Percentiles rank a stretch among this genome's conserved stretches.
Conservation (phyloP, 2,888 invertebrate genomes). For the Scelioninae gen. 1 region DNA sequence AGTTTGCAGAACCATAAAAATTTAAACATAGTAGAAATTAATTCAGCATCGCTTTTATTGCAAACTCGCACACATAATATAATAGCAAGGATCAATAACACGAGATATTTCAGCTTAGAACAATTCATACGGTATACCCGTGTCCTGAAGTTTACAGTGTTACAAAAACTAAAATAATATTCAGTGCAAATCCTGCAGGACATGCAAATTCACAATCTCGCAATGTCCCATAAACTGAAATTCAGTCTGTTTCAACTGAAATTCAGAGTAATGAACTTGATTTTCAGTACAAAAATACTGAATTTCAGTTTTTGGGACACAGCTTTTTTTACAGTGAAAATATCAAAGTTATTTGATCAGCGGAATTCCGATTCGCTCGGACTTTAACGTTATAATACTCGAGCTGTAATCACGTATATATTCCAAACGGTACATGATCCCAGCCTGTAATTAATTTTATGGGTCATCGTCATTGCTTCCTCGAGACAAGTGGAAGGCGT, state of each 20-base stretch:
- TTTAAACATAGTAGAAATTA: background rate
- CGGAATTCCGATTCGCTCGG: background rate
- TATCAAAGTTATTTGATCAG: conserved; percentile 2
- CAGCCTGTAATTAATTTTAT: conserved; percentile 23
- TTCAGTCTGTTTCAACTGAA: too few species aligned
- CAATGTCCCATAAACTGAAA: too few species aligned
- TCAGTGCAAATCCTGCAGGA: background rate
- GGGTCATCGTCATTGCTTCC: conserved; percentile 11
- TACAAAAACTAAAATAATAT: background rate
- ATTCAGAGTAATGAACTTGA: too few species aligned
- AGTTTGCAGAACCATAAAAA: background rate
- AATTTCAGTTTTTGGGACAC: too few species aligned
- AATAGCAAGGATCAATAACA: conserved; percentile 11
- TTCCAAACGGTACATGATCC: background rate
- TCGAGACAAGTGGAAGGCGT: conserved; percentile 12
- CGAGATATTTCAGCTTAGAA: background rate
- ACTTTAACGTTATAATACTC: background rate
- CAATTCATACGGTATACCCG: conserved; percentile 5
- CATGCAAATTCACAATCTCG: background rate
- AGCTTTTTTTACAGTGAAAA: too few species aligned
- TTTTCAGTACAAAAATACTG: too few species aligned
- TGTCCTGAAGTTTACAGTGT: background rate
- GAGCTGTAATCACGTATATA: background rate
- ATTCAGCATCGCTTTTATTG: background rate
- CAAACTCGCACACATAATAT: background rate